Evolutionary conservation across 2,888 invertebrate genomes (phyloP).

Genomic region (Entomobrya multifasciata): DNA sequence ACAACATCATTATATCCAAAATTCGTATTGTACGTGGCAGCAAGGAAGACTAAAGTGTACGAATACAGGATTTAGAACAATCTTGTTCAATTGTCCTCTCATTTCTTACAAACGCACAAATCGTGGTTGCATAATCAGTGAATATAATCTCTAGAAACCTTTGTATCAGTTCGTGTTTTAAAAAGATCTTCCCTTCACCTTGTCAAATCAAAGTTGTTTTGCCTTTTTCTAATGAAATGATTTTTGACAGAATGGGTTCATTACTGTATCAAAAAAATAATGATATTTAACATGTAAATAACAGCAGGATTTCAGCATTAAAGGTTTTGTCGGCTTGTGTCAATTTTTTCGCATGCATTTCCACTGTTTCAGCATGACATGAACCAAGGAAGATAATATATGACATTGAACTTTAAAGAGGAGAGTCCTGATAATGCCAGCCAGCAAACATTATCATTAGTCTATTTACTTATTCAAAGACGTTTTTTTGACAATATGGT

Average conservation of each 20-base stretch:
- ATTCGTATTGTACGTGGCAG: not conserved
- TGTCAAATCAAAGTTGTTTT: not conserved
- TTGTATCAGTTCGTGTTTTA: constrained; percentile 22
- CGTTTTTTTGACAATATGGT: constrained; percentile 1
- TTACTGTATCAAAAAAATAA: constrained; percentile 24
- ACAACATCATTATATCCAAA: constrained; percentile 28
- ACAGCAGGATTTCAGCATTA: constrained; percentile 36
- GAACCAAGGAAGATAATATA: not conserved
- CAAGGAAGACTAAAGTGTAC: too few relatives aligned
- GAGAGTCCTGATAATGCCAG: not conserved
- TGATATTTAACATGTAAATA: constrained; percentile 20
- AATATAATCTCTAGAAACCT: constrained; percentile 8
- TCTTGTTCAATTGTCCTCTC: constrained; percentile 11
- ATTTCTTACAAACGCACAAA: not conserved
- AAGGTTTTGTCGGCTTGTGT: constrained; percentile 33
- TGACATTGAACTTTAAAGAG: constrained; percentile 50
- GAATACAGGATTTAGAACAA: not conserved
- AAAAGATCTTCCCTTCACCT: too few relatives aligned
- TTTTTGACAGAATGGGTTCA: constrained; percentile 54
- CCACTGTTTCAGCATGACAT: constrained; percentile 3
- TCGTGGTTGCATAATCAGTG: constrained; percentile 31
- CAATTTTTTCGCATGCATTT: constrained; percentile 28
- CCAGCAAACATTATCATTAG: not conserved
- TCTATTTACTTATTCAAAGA: not conserved
- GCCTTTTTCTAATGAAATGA: constrained; percentile 5